These are phyloP conservation scores for Drosophila punjabiensis DNA, from an alignment of 1,140 invertebrate genomes.

Conservation along the genomic window DNA sequence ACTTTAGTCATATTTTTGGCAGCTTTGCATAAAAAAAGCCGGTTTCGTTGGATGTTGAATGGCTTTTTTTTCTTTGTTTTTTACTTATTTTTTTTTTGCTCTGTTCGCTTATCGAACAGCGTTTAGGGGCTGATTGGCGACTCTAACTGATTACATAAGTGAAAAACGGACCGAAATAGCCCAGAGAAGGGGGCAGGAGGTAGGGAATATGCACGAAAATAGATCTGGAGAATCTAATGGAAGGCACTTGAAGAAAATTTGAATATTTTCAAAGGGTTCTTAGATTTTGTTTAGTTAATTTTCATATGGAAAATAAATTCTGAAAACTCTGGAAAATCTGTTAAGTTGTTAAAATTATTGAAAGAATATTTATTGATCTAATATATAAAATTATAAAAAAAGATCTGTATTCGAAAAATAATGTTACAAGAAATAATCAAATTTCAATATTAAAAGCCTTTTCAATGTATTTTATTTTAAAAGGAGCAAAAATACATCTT, in stretches of 20 bases:
- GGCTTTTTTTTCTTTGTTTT: constrained; percentile 5
- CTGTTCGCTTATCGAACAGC: constrained; percentile 38
- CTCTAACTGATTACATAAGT: constrained; percentile 63
- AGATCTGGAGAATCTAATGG: constrained; percentile 48
- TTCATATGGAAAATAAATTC: background rate
- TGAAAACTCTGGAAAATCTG: background rate
- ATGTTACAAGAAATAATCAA: no score
- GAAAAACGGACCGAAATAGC: constrained; percentile 36
- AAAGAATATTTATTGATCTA: no score
- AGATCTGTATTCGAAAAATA: no score
- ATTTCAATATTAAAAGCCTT: no score
- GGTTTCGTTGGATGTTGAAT: constrained; percentile 58
- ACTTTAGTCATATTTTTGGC: constrained; percentile 59
- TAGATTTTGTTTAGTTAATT: no score
- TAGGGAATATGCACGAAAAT: constrained; percentile 46
- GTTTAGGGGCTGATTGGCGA: constrained; percentile 74
- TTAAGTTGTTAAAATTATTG: no score
- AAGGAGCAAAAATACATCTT: no score
- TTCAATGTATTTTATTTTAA: no score
- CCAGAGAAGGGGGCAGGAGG: background rate
- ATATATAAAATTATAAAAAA: no score
- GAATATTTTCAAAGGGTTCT: background rate
- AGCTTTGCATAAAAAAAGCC: constrained; percentile 80
- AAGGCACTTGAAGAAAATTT: constrained; percentile 25
- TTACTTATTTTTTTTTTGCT: constrained; percentile 12